phyloP scores from a whole-genome alignment of 2,797 vertebrate species.

The Chloroceryle amazona region DNA sequence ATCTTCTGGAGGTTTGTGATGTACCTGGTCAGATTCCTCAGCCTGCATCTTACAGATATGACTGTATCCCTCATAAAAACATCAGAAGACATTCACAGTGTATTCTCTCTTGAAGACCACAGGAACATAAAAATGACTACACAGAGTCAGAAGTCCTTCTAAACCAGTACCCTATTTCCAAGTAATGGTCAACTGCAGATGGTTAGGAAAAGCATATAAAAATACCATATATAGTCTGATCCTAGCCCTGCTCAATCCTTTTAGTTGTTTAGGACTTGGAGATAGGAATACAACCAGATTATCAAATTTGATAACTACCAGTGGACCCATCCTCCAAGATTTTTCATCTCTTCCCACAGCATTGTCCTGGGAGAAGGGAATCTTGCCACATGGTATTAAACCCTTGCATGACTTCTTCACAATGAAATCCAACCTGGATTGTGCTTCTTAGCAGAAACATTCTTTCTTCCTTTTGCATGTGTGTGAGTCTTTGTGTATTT shows the following conservation, averaged over 20 bases:
- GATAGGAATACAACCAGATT: not conserved
- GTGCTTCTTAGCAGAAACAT: not conserved
- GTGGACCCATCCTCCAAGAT: not conserved
- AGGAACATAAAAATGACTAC: not conserved
- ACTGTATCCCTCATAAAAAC: not conserved
- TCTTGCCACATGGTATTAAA: not conserved
- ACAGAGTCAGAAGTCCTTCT: not conserved
- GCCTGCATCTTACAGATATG: not conserved
- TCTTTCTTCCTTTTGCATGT: not conserved
- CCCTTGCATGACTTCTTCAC: not conserved
- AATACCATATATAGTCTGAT: not conserved
- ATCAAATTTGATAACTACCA: constrained; percentile 10
- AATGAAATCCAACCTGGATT: not conserved
- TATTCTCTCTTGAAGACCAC: not conserved
- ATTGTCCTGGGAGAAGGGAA: not conserved
- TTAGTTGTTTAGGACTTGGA: not conserved
- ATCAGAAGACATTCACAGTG: not conserved
- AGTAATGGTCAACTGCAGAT: not conserved
- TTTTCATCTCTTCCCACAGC: constrained; percentile 8
- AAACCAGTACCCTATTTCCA: not conserved
- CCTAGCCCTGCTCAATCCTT: not conserved
- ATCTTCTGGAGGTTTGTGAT: not conserved
- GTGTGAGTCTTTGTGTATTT: not conserved
- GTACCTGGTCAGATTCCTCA: not conserved
- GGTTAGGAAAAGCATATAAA: not conserved